phyloP scores from a whole-genome alignment of 2,113 vertebrate species.

The Cariama cristata region DNA sequence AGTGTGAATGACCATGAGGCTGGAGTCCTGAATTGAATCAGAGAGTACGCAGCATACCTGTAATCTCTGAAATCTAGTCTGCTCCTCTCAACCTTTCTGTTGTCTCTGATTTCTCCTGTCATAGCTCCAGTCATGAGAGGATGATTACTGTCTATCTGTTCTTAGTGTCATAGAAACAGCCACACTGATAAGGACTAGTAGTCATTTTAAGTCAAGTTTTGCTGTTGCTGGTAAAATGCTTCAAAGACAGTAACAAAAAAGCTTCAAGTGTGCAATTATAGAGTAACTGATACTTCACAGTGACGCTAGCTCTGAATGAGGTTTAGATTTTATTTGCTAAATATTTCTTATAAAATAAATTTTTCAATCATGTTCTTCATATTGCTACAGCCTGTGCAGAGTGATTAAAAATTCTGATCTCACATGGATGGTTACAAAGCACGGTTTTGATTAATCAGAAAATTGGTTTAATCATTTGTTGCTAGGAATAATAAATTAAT shows the following conservation, averaged over 20 bases:
- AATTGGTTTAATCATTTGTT: slow-evolving; percentile 77
- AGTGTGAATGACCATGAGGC: neutral
- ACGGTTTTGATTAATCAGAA: slow-evolving; percentile 75
- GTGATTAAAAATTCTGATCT: slow-evolving; percentile 74
- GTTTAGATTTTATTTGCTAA: slow-evolving; percentile 68
- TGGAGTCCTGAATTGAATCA: neutral
- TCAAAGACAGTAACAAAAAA: neutral
- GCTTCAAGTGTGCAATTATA: neutral
- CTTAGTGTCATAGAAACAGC: neutral
- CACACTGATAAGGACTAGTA: neutral
- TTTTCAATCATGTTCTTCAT: slow-evolving; percentile 52
- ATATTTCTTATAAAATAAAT: slow-evolving; percentile 70
- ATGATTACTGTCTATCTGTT: neutral
- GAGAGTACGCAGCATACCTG: neutral
- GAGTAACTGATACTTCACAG: neutral
- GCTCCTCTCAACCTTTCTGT: neutral
- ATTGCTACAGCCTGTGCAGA: neutral
- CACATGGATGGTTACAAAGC: slow-evolving; percentile 52
- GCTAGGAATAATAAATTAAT: slow-evolving; percentile 69
- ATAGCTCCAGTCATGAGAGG: rapidly evolving
- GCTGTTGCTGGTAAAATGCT: neutral
- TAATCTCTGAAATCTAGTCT: neutral
- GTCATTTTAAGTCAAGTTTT: neutral
- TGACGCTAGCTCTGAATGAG: neutral
- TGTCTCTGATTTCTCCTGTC: neutral